phyloP scores from a whole-genome alignment of 1,140 invertebrate species.

The Bombus difficillimus region DNA sequence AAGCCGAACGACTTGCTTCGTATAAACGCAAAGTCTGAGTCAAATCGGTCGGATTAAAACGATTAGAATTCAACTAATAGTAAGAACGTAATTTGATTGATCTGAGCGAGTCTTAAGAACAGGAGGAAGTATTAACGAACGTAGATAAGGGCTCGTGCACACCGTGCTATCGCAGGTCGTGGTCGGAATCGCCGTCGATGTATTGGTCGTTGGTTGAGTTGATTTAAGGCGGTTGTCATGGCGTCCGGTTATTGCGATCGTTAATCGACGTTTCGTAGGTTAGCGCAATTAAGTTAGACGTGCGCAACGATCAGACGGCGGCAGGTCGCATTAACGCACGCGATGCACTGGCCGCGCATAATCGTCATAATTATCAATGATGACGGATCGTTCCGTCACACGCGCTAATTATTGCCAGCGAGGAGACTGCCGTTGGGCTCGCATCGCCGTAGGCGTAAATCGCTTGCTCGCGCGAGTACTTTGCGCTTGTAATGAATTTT shows the following conservation, averaged over 20 bases:
- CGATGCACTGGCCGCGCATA: slow-evolving; percentile 66
- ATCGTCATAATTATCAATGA: slow-evolving; percentile 78
- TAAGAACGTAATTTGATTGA: no score
- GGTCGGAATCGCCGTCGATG: slow-evolving; percentile 22
- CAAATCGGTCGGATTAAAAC: no score
- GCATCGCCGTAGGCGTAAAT: slow-evolving; percentile 62
- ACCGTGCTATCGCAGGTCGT: slow-evolving; percentile 37
- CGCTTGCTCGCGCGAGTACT: slow-evolving; percentile 38
- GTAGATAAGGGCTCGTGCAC: slow-evolving; percentile 40
- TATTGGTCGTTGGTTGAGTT: slow-evolving; percentile 30
- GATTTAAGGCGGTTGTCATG: slow-evolving; percentile 73
- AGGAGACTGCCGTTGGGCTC: slow-evolving; percentile 32
- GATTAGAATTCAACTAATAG: no score
- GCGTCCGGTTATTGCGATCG: slow-evolving; percentile 75
- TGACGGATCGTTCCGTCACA: slow-evolving; percentile 75
- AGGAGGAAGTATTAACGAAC: background rate
- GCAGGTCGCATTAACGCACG: slow-evolving; percentile 72
- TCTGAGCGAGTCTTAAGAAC: no score
- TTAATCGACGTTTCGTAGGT: slow-evolving; percentile 76
- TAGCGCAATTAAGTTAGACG: slow-evolving; percentile 75
- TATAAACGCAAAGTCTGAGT: no score
- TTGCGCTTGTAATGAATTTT: slow-evolving; percentile 60
- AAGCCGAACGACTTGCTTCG: no score
- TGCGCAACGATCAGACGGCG: slow-evolving; percentile 66
- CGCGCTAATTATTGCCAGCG: slow-evolving; percentile 72